These are phyloP conservation scores for Sarotherodon lohbergeri DNA, from an alignment of 2,113 vertebrate genomes.

Conservation along the genomic window DNA sequence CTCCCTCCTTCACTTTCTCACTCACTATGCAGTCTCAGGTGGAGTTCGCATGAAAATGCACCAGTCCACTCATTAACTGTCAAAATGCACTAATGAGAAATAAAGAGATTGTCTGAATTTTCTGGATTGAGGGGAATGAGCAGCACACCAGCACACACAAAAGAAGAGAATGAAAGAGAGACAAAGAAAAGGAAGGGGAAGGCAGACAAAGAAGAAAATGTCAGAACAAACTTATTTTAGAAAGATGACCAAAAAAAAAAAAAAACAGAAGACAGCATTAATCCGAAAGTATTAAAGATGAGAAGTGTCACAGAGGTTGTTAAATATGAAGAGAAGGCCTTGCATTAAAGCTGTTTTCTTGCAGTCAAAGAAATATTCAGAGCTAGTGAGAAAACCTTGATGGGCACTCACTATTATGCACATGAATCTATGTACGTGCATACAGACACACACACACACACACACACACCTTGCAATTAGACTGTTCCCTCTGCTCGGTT, in stretches of 20 bases:
- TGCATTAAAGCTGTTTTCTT: neutral
- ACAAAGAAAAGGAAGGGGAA: neutral
- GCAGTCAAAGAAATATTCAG: neutral
- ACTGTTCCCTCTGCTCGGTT: conserved; percentile 43
- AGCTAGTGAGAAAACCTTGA: neutral
- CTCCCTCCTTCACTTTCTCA: conserved; percentile 5
- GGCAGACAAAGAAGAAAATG: neutral
- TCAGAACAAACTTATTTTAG: neutral
- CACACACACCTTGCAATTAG: conserved; percentile 62
- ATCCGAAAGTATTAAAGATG: neutral
- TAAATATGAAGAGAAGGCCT: neutral
- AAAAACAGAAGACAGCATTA: neutral
- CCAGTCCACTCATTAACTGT: conserved; percentile 58
- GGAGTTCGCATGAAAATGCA: neutral
- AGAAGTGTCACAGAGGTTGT: neutral
- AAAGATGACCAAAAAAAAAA: neutral
- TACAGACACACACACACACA: neutral
- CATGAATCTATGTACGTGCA: neutral
- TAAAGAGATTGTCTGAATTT: conserved; percentile 49
- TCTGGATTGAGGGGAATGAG: conserved; percentile 30
- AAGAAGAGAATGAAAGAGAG: conserved; percentile 14
- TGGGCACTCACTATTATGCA: neutral
- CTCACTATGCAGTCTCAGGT: neutral
- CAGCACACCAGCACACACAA: conserved; percentile 33
- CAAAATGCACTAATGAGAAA: conserved; percentile 66